Percentiles rank a stretch among this genome's conserved stretches.
phyloP scores from a whole-genome alignment of 2,797 vertebrate species.

The Staurois parvus region DNA sequence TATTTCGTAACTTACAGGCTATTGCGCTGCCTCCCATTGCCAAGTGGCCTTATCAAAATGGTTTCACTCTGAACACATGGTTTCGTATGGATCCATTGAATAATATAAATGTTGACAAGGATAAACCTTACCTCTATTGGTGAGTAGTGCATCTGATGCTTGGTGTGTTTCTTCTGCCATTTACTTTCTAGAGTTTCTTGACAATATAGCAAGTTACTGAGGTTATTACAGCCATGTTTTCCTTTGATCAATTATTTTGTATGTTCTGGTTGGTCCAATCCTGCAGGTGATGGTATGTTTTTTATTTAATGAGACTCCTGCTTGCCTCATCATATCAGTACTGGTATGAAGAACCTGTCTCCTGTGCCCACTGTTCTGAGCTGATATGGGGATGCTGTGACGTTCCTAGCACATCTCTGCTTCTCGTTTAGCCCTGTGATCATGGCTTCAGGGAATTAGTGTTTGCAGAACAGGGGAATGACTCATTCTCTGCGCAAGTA shows the following conservation, averaged over 20 bases:
- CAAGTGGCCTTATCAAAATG: constrained; percentile 99
- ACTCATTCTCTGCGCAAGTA: background rate
- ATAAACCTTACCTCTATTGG: constrained; percentile 99
- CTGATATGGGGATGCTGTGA: background rate
- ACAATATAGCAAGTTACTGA: background rate
- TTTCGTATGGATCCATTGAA: constrained; percentile 98
- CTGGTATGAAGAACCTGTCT: background rate
- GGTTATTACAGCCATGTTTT: too few species aligned
- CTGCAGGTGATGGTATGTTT: background rate
- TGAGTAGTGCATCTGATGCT: constrained; percentile 73
- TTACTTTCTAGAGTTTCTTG: too few species aligned
- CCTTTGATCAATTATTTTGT: too few species aligned
- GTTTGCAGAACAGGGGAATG: background rate
- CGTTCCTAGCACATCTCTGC: background rate
- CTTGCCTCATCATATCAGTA: background rate
- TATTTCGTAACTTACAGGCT: constrained; percentile 77
- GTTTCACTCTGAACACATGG: constrained; percentile 98
- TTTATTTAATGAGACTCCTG: background rate
- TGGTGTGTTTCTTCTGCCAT: too few species aligned
- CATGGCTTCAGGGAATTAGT: background rate
- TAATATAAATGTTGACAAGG: constrained; percentile 96
- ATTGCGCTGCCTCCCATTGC: constrained; percentile 98
- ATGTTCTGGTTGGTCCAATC: too few species aligned
- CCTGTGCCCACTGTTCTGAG: background rate
- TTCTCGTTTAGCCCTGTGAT: background rate